Conservation (phyloP, 2,888 invertebrate genomes). For the Xiphydria camelus region DNA sequence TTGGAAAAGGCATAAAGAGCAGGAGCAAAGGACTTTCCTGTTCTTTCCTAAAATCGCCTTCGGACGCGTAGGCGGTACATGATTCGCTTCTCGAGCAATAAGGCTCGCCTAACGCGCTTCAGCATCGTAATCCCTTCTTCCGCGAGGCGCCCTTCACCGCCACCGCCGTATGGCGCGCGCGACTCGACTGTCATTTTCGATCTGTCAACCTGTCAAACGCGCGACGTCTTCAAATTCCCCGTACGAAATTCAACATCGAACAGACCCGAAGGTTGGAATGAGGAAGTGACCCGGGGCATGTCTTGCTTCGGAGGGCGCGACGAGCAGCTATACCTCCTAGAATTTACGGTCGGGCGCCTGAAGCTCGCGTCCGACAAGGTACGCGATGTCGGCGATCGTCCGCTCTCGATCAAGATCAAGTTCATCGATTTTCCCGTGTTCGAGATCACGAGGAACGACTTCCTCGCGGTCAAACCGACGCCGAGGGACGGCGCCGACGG, state of each 20-base stretch:
- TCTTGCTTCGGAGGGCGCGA: conserved; percentile 48
- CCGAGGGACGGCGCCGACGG: conserved; percentile 24
- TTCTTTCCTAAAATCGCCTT: no score
- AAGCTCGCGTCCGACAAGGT: conserved; percentile 38
- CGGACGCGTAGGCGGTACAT: no score
- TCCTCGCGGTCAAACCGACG: conserved; percentile 31
- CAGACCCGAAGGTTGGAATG: not conserved
- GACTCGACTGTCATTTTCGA: conserved; percentile 1
- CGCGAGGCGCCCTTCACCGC: no score
- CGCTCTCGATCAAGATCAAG: conserved; percentile 44
- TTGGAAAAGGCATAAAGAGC: no score
- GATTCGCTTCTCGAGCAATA: no score
- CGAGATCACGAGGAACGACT: conserved; percentile 43
- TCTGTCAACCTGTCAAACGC: not conserved
- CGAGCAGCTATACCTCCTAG: conserved; percentile 45
- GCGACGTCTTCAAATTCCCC: not conserved
- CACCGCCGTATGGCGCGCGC: no score
- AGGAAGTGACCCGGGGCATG: conserved; percentile 30
- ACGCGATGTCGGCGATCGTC: conserved; percentile 31
- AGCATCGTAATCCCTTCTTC: no score
- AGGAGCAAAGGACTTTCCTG: no score
- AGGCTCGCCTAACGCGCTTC: not conserved
- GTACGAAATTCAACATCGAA: not conserved
- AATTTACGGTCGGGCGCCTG: conserved; percentile 44
- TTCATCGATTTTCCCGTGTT: conserved; percentile 51